Evolutionary conservation across 2,113 vertebrate genomes (phyloP), one percentile per base, ranked within the genome.

Genomic region (Amphiprion percula): DNA sequence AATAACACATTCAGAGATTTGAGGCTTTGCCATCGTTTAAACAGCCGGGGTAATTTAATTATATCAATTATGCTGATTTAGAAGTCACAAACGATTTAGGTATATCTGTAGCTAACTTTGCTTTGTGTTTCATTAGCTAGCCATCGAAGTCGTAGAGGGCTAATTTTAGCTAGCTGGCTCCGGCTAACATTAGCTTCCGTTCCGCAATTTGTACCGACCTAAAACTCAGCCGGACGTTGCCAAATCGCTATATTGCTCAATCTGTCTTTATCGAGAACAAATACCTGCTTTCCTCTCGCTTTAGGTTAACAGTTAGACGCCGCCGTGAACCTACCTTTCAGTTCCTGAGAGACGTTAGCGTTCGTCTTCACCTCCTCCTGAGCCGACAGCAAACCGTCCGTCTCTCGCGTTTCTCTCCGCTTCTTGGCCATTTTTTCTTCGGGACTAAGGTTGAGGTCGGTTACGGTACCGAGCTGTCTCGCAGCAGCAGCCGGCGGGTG

Each of bases 351-450:
- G 41, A 93, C 85, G 19, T 30, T 47, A 5, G 39, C 76, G n/a
- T 70, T 77, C 37, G 68, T 62, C 67, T 87, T 90, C 68, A 72
- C 41, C 23, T 93, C 91, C 19, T 90, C 89, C 11, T 88, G 79
- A 0, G 33, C 26, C 26, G 80, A 46, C 2, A 85, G 73, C 72
- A 83, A 44, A 4, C 23, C 69, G n/a, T 93, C 92, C 1, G 47
- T 70, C 24, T 95, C 93, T 26, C 81, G 85, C 58, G 50, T 83
- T 46, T 93, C 92, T 86, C 87, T 92, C 71, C 94, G 92, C 77
- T 94, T 95, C 72, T 92, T 95, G 19, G 91, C 88, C 95, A 95
- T 95, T 69, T 84, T 85, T 55, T 9, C 4, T 37, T 73, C 24
- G 8, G 1, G 2, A n/a, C 60, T 33, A 19, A 52, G 1, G 4